Evolutionary conservation across 2,797 vertebrate species (phyloP).

Genomic region (Sebastes melanostomus): DNA sequence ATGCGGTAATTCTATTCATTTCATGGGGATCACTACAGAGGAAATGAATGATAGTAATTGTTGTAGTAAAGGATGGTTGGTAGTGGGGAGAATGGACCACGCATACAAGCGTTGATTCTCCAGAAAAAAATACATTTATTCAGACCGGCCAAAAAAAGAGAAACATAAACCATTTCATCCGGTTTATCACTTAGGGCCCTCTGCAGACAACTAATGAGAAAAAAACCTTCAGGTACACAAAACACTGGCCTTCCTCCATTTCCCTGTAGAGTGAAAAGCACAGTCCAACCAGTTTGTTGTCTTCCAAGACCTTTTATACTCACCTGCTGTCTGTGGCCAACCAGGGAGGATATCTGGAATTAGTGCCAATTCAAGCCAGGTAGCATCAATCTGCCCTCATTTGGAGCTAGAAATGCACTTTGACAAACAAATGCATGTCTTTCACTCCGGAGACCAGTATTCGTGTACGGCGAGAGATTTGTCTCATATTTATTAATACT

Average conservation of each 20-base stretch:
- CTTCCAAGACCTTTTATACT: not conserved
- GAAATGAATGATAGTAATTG: constrained; percentile 20
- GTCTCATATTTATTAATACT: too few relatives aligned
- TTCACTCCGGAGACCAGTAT: not conserved
- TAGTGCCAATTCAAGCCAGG: not conserved
- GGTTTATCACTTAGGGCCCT: not conserved
- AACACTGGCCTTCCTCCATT: not conserved
- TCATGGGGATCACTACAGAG: constrained; percentile 23
- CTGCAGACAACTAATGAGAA: not conserved
- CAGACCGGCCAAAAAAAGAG: not conserved
- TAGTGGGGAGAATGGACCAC: not conserved
- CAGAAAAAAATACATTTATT: not conserved
- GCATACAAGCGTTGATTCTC: not conserved
- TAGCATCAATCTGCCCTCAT: not conserved
- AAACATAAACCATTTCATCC: not conserved
- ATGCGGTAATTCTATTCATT: constrained; percentile 33
- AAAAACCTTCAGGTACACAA: not conserved
- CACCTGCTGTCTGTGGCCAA: not conserved
- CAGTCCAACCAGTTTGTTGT: not conserved
- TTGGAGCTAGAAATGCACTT: not conserved
- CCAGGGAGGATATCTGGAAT: not conserved
- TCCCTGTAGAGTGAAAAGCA: not conserved
- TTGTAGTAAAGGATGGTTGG: not conserved
- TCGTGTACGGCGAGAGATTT: not conserved
- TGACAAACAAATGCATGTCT: not conserved